Evolutionary conservation across 1,140 invertebrate species (phyloP), one percentile per base, ranked within the genome.

Genomic region (Nasonia giraulti): DNA sequence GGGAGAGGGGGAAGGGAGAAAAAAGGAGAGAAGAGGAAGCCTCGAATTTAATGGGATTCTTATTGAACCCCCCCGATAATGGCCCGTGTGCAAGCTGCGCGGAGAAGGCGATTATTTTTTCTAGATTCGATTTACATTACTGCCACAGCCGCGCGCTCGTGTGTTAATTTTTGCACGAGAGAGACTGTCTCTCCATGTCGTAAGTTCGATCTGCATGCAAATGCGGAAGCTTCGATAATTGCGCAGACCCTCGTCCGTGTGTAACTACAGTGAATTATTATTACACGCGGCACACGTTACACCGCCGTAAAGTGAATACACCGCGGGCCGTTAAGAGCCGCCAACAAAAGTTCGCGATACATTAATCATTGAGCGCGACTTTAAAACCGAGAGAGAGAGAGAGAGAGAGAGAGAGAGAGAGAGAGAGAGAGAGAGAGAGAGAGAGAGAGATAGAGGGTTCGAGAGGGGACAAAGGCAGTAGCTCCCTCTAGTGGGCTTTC

Each of bases 341-440:
- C 40, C n/a, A 75, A 84, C 44, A 79, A 85, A 85, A 81, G 66
- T 77, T 85, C 74, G 47, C 80, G 74, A 77, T 81, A 33, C 74
- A 81, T 85, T 81, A 85, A 85, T 76, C 80, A 85, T 81, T 85
- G 40, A 85, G 47, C 66, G 44, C 66, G 62, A 76, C 40, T 69
- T 81, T 5, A 44, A 62, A 80, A 10, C 37, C 47, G 33, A 31
- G n/a, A 31, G 27, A 27, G 27, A 27, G 27, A 27, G 27, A 27
- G 27, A 27, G 27, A 27, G 27, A 27, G 27, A 27, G 27, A 27
- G 1, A 14, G 14, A 69, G 37, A 23, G 23, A 27, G 23, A 27
- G 23, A 27, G 23, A 27, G 23, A 27, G 27, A 27, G 27, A 27
- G 0, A 27, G 27, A 27, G 1, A 27, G 27, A 27, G 27, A 27